Percentiles rank a stretch among this genome's conserved stretches.
phyloP scores from a whole-genome alignment of 1,140 invertebrate genomes.

The Ptiloglossa arizonensis region DNA sequence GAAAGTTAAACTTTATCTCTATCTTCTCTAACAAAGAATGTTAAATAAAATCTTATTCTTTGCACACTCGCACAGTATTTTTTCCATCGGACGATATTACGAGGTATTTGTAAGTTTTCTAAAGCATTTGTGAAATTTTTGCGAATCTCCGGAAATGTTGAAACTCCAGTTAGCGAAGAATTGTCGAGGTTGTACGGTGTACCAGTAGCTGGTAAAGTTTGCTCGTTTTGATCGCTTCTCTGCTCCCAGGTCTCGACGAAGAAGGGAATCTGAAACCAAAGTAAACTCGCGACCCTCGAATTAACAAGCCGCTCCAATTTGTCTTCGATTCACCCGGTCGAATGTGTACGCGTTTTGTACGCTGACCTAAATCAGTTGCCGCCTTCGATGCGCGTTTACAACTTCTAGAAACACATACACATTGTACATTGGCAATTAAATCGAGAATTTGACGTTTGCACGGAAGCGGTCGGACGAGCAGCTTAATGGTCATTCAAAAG shows the following conservation, averaged over 20 bases:
- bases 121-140: background rate
- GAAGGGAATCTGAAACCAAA: background rate
- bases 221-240: too few relatives aligned
- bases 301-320: background rate
- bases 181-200: too few relatives aligned
- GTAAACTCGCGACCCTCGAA: background rate
- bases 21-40: too few relatives aligned
- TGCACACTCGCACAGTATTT: too few relatives aligned
- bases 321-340: background rate
- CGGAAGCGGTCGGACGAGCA: background rate
- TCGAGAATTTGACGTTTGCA: background rate
- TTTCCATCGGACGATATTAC: too few relatives aligned
- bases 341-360: background rate
- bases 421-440: background rate
- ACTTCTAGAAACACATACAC: background rate
- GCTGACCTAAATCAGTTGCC: background rate
- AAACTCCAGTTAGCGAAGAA: background rate
- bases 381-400: too few relatives aligned
- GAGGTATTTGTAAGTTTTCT: too few relatives aligned
- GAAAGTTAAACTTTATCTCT: too few relatives aligned
- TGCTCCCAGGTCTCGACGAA: background rate
- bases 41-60: too few relatives aligned
- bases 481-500: constrained; percentile 25
- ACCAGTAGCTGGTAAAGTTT: too few relatives aligned
- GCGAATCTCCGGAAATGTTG: background rate